Percentiles rank a stretch among this genome's conserved stretches.
phyloP scores from a whole-genome alignment of 2,113 vertebrate species.

The Empidonax alnorum region DNA sequence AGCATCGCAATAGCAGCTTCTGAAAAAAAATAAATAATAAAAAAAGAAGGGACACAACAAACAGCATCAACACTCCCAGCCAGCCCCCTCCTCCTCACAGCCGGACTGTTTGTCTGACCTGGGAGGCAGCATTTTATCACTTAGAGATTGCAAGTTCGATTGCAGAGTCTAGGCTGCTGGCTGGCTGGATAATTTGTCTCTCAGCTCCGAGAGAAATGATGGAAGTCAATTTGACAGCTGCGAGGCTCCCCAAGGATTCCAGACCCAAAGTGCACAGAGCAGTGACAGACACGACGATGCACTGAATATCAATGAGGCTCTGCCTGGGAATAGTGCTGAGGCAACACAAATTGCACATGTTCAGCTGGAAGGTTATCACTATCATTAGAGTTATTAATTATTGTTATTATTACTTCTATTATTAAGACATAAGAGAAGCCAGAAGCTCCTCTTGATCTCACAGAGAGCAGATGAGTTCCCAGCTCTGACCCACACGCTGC shows the following conservation, averaged over 20 bases:
- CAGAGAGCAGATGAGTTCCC: not conserved
- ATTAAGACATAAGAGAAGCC: constrained; percentile 20
- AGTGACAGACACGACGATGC: constrained; percentile 66
- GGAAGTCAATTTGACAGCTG: constrained; percentile 78
- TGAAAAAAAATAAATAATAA: not conserved
- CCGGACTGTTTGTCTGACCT: not conserved
- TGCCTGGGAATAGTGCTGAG: constrained; percentile 65
- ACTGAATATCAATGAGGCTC: constrained; percentile 73
- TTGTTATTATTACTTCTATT: constrained; percentile 66
- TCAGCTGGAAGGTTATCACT: constrained; percentile 65
- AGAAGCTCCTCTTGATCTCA: not conserved
- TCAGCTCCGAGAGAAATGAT: constrained; percentile 64
- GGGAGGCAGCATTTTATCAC: constrained; percentile 48
- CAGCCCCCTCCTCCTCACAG: not conserved
- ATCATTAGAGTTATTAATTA: constrained; percentile 68
- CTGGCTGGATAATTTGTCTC: constrained; percentile 73
- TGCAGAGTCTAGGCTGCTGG: constrained; percentile 60
- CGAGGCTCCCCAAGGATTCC: constrained; percentile 72
- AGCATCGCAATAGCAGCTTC: not conserved
- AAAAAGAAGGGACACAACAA: not conserved
- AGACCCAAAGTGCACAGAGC: constrained; percentile 68
- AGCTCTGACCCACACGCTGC: not conserved
- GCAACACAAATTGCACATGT: constrained; percentile 63
- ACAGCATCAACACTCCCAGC: not conserved
- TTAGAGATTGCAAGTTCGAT: constrained; percentile 62